These are phyloP conservation scores for Chloebia gouldiae DNA, from an alignment of 2,113 vertebrate genomes.

Conservation along the genomic window DNA sequence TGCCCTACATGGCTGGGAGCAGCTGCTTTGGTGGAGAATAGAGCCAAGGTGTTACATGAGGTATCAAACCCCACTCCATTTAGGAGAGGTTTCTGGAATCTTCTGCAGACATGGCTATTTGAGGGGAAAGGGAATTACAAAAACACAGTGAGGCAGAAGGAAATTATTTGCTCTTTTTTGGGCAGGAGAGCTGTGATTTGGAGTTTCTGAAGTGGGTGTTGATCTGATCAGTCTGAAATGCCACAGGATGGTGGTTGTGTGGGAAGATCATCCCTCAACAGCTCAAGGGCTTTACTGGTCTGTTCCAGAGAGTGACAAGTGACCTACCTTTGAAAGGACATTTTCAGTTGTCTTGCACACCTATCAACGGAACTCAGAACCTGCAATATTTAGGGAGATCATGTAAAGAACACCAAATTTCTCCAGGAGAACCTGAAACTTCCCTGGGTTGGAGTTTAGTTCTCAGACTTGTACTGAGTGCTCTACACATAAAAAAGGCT, in stretches of 20 bases:
- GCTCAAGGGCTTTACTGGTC: not conserved
- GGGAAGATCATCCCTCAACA: not conserved
- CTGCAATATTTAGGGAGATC: not conserved
- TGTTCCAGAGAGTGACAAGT: not conserved
- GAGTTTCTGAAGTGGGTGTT: not conserved
- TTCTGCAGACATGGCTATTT: not conserved
- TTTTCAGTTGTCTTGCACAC: not conserved
- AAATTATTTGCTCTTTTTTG: not conserved
- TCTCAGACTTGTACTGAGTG: not conserved
- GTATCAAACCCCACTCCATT: accelerated
- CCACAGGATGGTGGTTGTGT: not conserved
- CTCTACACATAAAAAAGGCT: not conserved
- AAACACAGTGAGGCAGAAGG: accelerated
- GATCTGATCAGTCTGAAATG: not conserved
- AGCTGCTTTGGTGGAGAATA: not conserved
- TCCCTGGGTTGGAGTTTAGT: not conserved
- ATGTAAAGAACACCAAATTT: not conserved
- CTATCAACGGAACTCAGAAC: not conserved
- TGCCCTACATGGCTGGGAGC: not conserved
- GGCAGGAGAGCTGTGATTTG: not conserved
- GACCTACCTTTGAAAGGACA: not conserved
- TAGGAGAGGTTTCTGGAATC: not conserved
- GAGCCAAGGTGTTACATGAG: not conserved
- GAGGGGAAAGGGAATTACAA: not conserved
- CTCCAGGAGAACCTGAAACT: not conserved